Conservation (phyloP, 2,113 vertebrate genomes). For the Glaucomys volans region DNA sequence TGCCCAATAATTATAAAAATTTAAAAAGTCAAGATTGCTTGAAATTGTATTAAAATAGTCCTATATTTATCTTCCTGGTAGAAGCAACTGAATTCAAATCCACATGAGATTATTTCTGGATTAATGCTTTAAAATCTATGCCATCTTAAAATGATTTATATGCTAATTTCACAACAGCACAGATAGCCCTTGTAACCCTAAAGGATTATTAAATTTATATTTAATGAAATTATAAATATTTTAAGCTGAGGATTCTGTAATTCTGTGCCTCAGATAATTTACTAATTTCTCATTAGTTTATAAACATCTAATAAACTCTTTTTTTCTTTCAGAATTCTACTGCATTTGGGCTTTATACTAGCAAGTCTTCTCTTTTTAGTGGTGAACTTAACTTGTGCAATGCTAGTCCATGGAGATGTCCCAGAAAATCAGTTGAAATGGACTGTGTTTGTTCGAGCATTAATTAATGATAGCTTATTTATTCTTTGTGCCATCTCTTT, state of each 20-base stretch:
- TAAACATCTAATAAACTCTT: conserved; percentile 55
- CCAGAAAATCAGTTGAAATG: conserved; percentile 89
- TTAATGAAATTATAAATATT: conserved; percentile 57
- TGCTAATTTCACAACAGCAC: conserved; percentile 31
- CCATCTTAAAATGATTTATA: conserved; percentile 38
- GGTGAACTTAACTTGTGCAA: conserved; percentile 95
- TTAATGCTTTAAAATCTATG: conserved; percentile 49
- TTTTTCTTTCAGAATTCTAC: conserved; percentile 88
- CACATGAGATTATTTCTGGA: conserved; percentile 48
- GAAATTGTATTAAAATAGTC: conserved; percentile 59
- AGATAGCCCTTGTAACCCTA: conserved; percentile 36
- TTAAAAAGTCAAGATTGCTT: conserved; percentile 30
- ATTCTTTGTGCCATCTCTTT: conserved; percentile 95
- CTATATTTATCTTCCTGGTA: conserved; percentile 32
- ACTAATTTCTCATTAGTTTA: conserved; percentile 42
- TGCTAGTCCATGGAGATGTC: conserved; percentile 90
- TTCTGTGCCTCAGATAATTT: conserved; percentile 53
- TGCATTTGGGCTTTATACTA: conserved; percentile 93
- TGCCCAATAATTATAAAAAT: conserved; percentile 49
- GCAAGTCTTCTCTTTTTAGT: conserved; percentile 94
- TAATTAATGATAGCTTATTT: conserved; percentile 96
- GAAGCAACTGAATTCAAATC: conserved; percentile 48
- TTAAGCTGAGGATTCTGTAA: conserved; percentile 29
- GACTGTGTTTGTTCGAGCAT: conserved; percentile 91
- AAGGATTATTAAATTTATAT: conserved; percentile 55